Conservation (phyloP, 2,888 invertebrate genomes). For the Dryomyza anilis region DNA sequence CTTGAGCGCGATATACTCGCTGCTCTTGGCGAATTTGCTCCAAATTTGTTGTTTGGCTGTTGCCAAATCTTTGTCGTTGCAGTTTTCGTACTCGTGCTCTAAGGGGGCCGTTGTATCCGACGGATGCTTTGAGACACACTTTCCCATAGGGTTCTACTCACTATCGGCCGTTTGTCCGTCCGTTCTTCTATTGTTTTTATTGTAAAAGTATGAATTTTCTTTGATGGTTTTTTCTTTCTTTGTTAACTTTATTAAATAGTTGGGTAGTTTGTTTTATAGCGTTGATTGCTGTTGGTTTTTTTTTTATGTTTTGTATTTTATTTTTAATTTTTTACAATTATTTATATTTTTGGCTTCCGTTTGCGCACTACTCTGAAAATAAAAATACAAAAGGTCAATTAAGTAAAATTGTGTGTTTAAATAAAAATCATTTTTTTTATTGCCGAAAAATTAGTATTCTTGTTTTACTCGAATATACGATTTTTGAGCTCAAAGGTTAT, state of each 20-base stretch:
- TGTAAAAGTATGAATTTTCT: no score
- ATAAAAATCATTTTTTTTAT: no score
- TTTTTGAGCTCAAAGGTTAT: no score
- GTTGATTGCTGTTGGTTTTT: constrained; percentile 1
- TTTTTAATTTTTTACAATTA: neutral
- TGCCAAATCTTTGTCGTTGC: constrained; percentile 56
- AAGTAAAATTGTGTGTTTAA: no score
- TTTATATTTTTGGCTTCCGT: neutral
- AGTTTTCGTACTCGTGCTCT: no score
- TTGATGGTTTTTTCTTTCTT: neutral
- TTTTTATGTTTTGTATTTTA: neutral
- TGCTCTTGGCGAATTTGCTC: constrained; percentile 43
- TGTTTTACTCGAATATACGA: no score
- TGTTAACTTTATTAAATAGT: neutral
- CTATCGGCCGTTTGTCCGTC: neutral
- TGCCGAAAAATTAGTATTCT: no score
- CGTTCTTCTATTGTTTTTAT: neutral
- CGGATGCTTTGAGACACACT: constrained; percentile 61
- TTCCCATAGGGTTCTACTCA: constrained; percentile 53
- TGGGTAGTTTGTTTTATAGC: neutral
- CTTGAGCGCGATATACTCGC: constrained; percentile 45
- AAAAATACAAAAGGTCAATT: no score
- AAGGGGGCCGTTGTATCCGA: constrained; percentile 55
- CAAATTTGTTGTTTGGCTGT: constrained; percentile 45
- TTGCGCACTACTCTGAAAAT: no score